Evolutionary conservation across 2,113 vertebrate species (phyloP).

Genomic region (Talpa occidentalis): DNA sequence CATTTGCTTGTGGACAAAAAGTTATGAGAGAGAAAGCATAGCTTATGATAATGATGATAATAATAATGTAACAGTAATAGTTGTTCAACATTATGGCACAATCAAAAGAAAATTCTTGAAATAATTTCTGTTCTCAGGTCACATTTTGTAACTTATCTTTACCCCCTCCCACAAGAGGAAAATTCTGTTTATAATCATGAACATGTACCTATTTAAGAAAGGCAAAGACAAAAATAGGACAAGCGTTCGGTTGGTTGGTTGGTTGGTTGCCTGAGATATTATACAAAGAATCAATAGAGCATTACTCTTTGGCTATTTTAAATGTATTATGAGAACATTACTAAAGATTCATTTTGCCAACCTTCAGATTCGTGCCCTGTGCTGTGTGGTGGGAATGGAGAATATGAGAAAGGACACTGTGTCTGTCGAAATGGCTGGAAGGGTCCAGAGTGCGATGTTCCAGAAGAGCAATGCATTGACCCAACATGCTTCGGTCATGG

Average conservation of each 20-base stretch:
- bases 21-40: neutral
- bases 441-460: conserved; percentile 96
- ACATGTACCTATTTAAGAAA: conserved; percentile 47
- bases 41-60: neutral
- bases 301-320: conserved; percentile 68
- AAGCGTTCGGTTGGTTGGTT: neutral
- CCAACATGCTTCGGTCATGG: conserved; percentile 97
- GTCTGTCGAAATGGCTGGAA: conserved; percentile 96
- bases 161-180: neutral
- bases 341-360: conserved; percentile 65
- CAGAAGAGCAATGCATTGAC: conserved; percentile 97
- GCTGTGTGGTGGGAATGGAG: conserved; percentile 96
- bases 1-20: neutral
- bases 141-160: conserved; percentile 50
- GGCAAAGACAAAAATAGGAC: conserved; percentile 35
- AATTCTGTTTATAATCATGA: conserved; percentile 57
- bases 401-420: conserved; percentile 96
- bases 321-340: conserved; percentile 62
- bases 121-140: conserved; percentile 11
- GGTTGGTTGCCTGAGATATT: conserved; percentile 60
- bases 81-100: neutral
- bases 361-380: conserved; percentile 96
- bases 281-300: conserved; percentile 58
- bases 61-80: neutral
- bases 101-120: conserved; percentile 50